Percentiles rank a stretch among this genome's conserved stretches.
Conservation (phyloP, 1,140 invertebrate genomes). For the Pogonognathellus flavescens region DNA sequence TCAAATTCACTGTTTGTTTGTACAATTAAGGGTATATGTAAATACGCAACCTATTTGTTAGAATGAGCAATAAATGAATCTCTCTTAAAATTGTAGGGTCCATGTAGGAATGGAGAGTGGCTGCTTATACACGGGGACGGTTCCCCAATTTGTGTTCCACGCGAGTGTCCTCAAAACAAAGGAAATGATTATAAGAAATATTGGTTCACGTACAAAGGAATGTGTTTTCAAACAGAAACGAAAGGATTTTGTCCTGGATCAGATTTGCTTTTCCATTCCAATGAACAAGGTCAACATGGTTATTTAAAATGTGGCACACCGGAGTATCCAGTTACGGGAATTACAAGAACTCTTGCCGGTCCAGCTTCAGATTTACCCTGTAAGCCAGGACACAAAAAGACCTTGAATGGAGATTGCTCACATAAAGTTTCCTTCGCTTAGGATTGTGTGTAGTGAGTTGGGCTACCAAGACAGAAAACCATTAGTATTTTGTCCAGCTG, state of each 20-base stretch:
- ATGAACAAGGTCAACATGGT: not conserved
- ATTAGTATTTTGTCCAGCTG: too few relatives aligned
- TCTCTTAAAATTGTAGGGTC: not conserved
- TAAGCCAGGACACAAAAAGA: constrained; percentile 10
- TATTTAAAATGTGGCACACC: not conserved
- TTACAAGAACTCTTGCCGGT: not conserved
- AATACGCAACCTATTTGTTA: not conserved
- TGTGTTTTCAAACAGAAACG: not conserved
- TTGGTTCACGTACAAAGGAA: not conserved
- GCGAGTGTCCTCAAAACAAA: not conserved
- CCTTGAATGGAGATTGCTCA: not conserved
- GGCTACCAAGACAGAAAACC: too few relatives aligned
- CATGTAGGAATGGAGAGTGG: constrained; percentile 9
- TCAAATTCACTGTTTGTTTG: too few relatives aligned
- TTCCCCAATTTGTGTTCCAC: not conserved
- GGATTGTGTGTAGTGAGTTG: too few relatives aligned
- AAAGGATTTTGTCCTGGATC: not conserved
- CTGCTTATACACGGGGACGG: not conserved
- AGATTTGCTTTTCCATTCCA: too few relatives aligned
- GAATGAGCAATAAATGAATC: too few relatives aligned
- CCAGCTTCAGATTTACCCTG: not conserved
- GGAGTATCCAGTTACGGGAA: not conserved
- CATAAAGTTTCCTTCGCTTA: not conserved
- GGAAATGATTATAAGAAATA: not conserved
- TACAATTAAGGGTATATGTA: too few relatives aligned